A percentile compares a stretch with the other conserved stretches of the same genome.
Evolutionary conservation across 2,797 vertebrate genomes (phyloP).

Genomic region (Euthynnus affinis): DNA sequence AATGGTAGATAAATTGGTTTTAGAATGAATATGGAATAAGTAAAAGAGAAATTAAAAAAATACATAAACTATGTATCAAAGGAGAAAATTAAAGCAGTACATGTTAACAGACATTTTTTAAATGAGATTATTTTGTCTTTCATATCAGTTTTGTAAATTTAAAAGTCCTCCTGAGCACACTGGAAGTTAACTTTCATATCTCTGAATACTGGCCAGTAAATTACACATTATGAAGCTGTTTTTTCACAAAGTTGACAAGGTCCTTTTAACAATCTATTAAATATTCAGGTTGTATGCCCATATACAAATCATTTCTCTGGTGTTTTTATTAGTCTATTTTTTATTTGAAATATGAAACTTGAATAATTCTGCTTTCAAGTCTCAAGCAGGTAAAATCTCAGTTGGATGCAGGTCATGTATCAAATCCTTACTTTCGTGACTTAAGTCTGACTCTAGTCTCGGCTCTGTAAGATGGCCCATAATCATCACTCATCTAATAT

Average conservation of each 20-base stretch:
- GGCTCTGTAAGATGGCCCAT: too few species aligned
- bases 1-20: conserved; percentile 15
- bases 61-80: neutral
- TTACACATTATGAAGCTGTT: too few species aligned
- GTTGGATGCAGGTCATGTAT: neutral
- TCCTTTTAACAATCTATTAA: conserved; percentile 2
- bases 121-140: neutral
- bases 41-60: neutral
- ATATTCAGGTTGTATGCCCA: neutral
- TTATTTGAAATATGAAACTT: neutral
- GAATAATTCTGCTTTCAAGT: conserved; percentile 1
- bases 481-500: too few species aligned
- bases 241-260: neutral
- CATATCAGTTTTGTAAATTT: neutral
- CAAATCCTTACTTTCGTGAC: neutral
- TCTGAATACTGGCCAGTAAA: neutral
- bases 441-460: neutral
- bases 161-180: neutral
- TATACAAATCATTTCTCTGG: neutral
- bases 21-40: conserved; percentile 1
- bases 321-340: too few species aligned
- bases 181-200: neutral
- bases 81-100: neutral
- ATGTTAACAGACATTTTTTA: neutral
- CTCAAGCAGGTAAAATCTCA: neutral